Percentiles rank a stretch among this genome's conserved stretches.
Conservation (phyloP, 2,888 invertebrate genomes). For the Melinopterus prodromus region DNA sequence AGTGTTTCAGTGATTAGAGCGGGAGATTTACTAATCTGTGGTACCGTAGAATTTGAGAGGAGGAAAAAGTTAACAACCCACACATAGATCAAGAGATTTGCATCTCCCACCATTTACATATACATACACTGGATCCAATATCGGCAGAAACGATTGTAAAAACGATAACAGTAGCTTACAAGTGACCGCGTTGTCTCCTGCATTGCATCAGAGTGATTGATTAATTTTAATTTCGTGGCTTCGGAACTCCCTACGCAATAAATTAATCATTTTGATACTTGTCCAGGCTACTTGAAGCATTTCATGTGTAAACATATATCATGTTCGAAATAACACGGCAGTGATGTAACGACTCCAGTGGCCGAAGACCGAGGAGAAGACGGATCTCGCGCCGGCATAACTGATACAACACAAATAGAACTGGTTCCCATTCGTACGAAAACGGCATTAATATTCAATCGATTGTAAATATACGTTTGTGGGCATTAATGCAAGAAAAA, state of each 20-base stretch:
- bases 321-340: background rate
- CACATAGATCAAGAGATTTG: background rate
- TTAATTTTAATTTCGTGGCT: background rate
- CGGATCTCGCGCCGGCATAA: constrained; percentile 18
- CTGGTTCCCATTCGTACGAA: constrained; percentile 13
- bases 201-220: constrained; percentile 4
- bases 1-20: background rate
- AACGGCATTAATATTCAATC: constrained; percentile 41
- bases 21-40: too few species aligned
- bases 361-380: background rate
- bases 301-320: constrained; percentile 4
- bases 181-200: background rate
- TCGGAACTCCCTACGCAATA: background rate
- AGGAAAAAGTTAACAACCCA: background rate
- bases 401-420: constrained; percentile 23
- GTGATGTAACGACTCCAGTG: background rate
- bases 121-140: too few species aligned
- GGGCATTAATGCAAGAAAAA: constrained; percentile 33
- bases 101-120: too few species aligned
- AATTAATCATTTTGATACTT: constrained; percentile 4
- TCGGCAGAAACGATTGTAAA: background rate
- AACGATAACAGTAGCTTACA: constrained; percentile 4
- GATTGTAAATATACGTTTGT: constrained; percentile 38
- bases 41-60: too few species aligned
- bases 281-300: background rate